Conservation (phyloP, 1,140 invertebrate genomes). For the Dinothrombium tinctorium region DNA sequence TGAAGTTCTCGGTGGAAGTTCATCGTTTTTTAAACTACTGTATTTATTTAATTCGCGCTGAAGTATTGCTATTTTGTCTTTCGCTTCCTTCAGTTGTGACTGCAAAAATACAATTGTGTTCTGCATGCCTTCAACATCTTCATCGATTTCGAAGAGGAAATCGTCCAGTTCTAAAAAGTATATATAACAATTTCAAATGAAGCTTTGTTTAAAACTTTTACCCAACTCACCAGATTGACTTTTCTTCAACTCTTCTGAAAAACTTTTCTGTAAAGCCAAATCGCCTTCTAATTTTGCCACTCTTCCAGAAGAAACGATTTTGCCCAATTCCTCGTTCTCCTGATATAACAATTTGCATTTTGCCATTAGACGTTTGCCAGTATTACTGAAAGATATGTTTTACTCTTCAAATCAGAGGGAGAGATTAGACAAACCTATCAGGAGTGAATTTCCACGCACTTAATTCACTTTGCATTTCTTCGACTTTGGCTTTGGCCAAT, state of each 20-base stretch:
- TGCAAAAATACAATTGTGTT: conserved; percentile 83
- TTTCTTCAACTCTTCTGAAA: conserved; percentile 87
- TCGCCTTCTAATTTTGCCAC: conserved; percentile 88
- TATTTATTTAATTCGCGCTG: background rate
- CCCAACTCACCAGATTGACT: conserved; percentile 57
- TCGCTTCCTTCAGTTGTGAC: conserved; percentile 38
- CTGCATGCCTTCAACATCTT: conserved; percentile 95
- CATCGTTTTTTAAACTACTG: background rate
- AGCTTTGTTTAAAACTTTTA: background rate
- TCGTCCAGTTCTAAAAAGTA: conserved; percentile 60
- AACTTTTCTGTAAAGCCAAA: conserved; percentile 76
- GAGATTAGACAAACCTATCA: conserved; percentile 40
- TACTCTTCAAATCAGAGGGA: background rate
- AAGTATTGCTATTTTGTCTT: conserved; percentile 4
- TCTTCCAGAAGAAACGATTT: conserved; percentile 77
- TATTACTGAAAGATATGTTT: conserved; percentile 35
- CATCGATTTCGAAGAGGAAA: conserved; percentile 80
- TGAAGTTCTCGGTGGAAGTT: too few relatives aligned
- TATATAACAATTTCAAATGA: background rate
- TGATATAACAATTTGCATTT: conserved; percentile 87
- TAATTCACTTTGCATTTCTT: conserved; percentile 91
- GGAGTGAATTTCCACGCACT: conserved; percentile 97
- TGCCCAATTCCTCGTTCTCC: conserved; percentile 92
- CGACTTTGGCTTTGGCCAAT: conserved; percentile 61
- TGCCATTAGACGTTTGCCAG: conserved; percentile 89